Evolutionary conservation across 2,888 invertebrate genomes (phyloP), one percentile per base, ranked within the genome.

Genomic region (Drosophila paranaensis): DNA sequence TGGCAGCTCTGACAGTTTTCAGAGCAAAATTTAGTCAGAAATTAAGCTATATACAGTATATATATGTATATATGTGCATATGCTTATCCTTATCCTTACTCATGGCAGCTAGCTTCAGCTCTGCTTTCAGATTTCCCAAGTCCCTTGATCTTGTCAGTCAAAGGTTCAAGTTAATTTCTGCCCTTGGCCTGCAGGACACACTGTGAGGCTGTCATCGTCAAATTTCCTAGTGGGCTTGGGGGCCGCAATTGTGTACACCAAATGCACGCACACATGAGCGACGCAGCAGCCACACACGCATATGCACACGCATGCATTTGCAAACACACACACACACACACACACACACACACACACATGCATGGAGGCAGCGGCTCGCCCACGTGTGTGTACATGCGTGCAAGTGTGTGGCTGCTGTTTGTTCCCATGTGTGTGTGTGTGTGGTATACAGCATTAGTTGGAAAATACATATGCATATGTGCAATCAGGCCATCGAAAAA

Each of bases 251-350:
- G 14, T 72, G 54, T 61, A 55, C 43, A 63, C 37, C 60, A 61
- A 51, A 62, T 60, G 70, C 68, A 79, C 79, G 53, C 67, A 69
- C 66, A 76, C 64, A 71, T 54, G 54, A 53, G 45, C 53, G 66
- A 71, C 66, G 71, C 71, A 71, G 62, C 74, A 74, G 69, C 65
- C 55, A 53, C 60, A 70, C 70, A 70, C 70, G 62, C 76, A 69
- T 64, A 66, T 55, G 64, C 63, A 66, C 50, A 60, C 68, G 61
- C 55, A 58, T 56, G 53, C 55, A 61, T 30, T 57, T 57, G 66
- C 66, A 64, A 39, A 62, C 25, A 53, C 45, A 51, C 37, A 27
- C 58, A 30, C 16, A 50, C 66, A 39, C 33, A 25, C 14, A 20
- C 33, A 40, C 45, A 51, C 37, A 27, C 58, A 30, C 16, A 50